Percentiles rank a stretch among this genome's conserved stretches.
Evolutionary conservation across 2,797 vertebrate genomes (phyloP).

Genomic region (Alectoris magna): DNA sequence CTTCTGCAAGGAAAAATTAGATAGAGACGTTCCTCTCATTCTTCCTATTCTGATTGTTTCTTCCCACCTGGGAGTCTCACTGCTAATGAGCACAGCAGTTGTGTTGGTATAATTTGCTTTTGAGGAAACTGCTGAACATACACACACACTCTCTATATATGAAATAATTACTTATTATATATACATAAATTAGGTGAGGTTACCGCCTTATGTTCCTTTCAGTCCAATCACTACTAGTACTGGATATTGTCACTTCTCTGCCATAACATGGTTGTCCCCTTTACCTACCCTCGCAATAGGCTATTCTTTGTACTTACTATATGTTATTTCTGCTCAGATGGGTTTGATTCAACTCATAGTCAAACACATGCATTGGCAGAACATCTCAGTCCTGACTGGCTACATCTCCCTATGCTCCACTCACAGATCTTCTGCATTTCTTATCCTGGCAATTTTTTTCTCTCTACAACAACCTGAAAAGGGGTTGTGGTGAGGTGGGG

Average conservation of each 20-base stretch:
- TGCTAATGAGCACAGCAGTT: background rate
- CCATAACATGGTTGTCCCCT: background rate
- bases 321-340: background rate
- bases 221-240: background rate
- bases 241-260: background rate
- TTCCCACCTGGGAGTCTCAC: background rate
- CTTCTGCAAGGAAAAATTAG: background rate
- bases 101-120: background rate
- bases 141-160: fast-evolving
- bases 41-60: background rate
- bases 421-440: background rate
- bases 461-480: no score
- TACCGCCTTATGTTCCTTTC: background rate
- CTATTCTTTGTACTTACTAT: background rate
- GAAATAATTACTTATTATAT: background rate
- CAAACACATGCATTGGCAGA: background rate
- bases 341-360: background rate
- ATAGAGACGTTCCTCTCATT: background rate
- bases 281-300: background rate
- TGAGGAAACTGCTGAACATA: background rate
- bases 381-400: background rate
- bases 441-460: background rate
- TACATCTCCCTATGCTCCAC: background rate
- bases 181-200: background rate
- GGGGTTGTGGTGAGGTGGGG: no score